A percentile compares a stretch with the other conserved stretches of the same genome.
Evolutionary conservation across 2,113 vertebrate genomes (phyloP).

Genomic region (Sylvietta virens): DNA sequence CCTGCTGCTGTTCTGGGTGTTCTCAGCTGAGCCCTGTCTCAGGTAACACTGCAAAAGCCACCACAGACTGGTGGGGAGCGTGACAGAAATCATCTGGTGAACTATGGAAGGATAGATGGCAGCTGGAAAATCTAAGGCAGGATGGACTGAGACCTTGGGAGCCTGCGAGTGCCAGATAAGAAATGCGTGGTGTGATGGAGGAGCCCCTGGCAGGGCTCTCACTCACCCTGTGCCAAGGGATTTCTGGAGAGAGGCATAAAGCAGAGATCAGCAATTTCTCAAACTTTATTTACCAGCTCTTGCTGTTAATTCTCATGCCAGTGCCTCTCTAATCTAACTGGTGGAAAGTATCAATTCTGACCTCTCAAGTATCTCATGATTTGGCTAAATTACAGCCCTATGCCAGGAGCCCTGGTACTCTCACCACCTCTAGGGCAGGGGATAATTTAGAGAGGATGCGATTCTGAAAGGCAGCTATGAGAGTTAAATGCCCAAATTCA

Average conservation of each 20-base stretch:
- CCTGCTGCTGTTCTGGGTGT: not conserved
- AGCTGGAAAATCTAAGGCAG: not conserved
- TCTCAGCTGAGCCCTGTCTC: not conserved
- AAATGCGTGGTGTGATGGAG: not conserved
- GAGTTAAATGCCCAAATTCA: not conserved
- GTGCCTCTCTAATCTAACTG: not conserved
- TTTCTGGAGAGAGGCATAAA: not conserved
- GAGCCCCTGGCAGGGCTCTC: conserved; percentile 10
- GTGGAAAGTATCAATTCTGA: not conserved
- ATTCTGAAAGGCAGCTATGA: not conserved
- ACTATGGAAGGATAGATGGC: not conserved
- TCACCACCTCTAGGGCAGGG: not conserved
- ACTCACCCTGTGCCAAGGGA: not conserved
- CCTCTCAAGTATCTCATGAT: not conserved
- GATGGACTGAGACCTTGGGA: conserved; percentile 16
- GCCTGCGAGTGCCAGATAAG: not conserved
- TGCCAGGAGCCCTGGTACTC: not conserved
- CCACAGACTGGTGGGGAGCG: not conserved
- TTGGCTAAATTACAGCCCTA: not conserved
- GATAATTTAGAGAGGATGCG: not conserved
- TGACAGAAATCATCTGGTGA: not conserved
- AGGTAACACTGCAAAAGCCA: not conserved
- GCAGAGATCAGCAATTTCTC: not conserved
- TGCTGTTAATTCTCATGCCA: not conserved
- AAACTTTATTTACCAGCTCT: not conserved